Evolutionary conservation across 2,888 invertebrate genomes (phyloP).

Genomic region (Blastobasis lacticolella): DNA sequence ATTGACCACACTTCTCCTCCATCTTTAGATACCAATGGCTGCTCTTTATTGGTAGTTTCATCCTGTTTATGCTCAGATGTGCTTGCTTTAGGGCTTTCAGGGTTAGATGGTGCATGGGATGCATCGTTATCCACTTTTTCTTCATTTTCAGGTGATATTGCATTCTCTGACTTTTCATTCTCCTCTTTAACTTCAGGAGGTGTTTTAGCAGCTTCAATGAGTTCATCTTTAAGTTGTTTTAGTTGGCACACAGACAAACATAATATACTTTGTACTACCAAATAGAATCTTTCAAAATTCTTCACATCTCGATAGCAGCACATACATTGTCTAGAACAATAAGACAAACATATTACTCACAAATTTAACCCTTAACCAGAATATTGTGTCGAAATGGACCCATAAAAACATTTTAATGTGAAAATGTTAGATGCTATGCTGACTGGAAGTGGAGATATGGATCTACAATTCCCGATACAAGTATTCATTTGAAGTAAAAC

Average conservation of each 20-base stretch:
- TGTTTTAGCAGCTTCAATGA: conserved; percentile 53
- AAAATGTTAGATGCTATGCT: no score
- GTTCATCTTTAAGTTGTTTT: conserved; percentile 79
- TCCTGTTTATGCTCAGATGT: conserved; percentile 34
- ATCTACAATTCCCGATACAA: no score
- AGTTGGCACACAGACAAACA: conserved; percentile 88
- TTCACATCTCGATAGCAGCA: conserved; percentile 94
- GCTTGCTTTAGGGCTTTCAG: conserved; percentile 32
- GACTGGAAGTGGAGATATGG: no score
- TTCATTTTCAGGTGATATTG: conserved; percentile 25
- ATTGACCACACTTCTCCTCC: conserved; percentile 79
- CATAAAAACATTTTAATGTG: no score
- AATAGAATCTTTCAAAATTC: conserved; percentile 93
- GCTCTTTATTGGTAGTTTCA: conserved; percentile 20
- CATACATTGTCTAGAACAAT: conserved; percentile 88
- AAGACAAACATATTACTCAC: neutral
- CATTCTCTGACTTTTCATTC: conserved; percentile 28
- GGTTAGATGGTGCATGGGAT: conserved; percentile 20
- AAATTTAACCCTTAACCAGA: no score
- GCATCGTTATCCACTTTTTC: conserved; percentile 27
- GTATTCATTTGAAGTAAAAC: no score
- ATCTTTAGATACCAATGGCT: conserved; percentile 31
- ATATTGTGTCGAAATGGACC: no score
- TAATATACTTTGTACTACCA: conserved; percentile 90
- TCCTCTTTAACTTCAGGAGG: conserved; percentile 41